phyloP scores from a whole-genome alignment of 2,113 vertebrate genomes.

The Fulmarus glacialis region DNA sequence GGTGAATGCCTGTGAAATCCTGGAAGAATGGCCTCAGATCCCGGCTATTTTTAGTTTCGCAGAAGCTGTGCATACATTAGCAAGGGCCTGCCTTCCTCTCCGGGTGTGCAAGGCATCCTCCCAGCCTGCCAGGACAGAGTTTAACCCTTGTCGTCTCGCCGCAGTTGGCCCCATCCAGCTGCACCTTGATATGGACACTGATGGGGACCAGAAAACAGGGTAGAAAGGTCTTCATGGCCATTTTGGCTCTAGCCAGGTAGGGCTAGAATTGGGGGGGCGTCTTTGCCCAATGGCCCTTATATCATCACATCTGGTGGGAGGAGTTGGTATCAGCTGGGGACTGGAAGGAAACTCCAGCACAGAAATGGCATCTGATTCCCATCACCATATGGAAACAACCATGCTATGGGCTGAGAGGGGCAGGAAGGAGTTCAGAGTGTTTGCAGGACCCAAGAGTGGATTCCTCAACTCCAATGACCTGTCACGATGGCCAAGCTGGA shows the following conservation, averaged over 20 bases:
- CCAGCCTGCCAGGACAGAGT: background rate
- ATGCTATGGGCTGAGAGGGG: rapidly evolving
- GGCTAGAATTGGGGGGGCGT: background rate
- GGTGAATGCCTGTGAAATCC: slow-evolving; percentile 58
- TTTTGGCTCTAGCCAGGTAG: background rate
- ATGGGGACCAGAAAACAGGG: background rate
- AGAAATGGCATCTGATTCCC: background rate
- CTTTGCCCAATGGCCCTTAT: background rate
- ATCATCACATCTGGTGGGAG: background rate
- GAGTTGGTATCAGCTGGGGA: background rate
- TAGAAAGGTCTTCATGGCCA: background rate
- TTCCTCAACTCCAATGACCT: background rate
- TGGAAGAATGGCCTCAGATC: slow-evolving; percentile 64
- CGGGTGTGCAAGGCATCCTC: background rate
- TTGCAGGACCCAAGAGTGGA: background rate
- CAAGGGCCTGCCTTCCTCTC: slow-evolving; percentile 22
- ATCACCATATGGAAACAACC: background rate
- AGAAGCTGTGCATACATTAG: slow-evolving; percentile 56
- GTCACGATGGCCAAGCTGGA: background rate
- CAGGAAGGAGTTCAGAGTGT: background rate
- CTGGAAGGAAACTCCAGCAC: background rate
- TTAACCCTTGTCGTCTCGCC: background rate
- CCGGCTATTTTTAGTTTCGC: slow-evolving; percentile 62
- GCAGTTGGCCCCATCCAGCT: background rate
- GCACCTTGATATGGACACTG: rapidly evolving